These are phyloP conservation scores for Drosophila kanekoi DNA, from an alignment of 2,888 invertebrate species.

Conservation along the genomic window DNA sequence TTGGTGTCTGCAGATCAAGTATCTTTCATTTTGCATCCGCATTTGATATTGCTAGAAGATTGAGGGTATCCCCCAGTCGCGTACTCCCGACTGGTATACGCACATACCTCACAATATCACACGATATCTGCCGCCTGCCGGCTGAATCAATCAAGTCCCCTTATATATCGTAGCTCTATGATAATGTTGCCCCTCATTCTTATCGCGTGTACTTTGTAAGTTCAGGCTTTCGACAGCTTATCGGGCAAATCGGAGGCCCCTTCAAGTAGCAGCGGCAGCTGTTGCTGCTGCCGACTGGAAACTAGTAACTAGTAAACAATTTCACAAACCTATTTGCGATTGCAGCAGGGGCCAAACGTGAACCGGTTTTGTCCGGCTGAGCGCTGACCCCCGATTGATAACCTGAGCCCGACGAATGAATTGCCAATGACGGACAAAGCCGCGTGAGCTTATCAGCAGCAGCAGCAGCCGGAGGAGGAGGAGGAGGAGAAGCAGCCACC, in stretches of 20 bases:
- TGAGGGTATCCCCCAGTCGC: no score
- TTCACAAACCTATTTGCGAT: conserved; percentile 58
- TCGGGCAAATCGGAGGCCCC: conserved; percentile 14
- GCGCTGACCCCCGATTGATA: conserved; percentile 57
- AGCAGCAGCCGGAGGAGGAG: no score
- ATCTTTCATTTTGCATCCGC: no score
- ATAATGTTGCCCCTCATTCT: neutral
- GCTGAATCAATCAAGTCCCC: no score
- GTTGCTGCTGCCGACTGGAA: neutral
- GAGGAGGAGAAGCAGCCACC: neutral
- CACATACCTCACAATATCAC: no score
- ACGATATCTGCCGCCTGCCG: no score
- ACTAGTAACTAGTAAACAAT: conserved; percentile 47
- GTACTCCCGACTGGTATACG: no score
- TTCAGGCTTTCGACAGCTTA: neutral
- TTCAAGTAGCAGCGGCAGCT: conserved; percentile 1
- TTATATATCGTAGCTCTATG: neutral
- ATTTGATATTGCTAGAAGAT: no score
- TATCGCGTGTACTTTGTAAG: neutral
- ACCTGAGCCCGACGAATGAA: conserved; percentile 62
- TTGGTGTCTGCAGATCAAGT: no score
- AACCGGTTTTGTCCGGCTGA: conserved; percentile 57
- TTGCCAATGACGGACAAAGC: conserved; percentile 50
- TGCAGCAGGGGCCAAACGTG: conserved; percentile 24
- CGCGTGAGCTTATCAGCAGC: conserved; percentile 51